Base-by-base conservation (phyloP, 23 tunicate genomes). In the Halocynthia aurantium region DNA sequence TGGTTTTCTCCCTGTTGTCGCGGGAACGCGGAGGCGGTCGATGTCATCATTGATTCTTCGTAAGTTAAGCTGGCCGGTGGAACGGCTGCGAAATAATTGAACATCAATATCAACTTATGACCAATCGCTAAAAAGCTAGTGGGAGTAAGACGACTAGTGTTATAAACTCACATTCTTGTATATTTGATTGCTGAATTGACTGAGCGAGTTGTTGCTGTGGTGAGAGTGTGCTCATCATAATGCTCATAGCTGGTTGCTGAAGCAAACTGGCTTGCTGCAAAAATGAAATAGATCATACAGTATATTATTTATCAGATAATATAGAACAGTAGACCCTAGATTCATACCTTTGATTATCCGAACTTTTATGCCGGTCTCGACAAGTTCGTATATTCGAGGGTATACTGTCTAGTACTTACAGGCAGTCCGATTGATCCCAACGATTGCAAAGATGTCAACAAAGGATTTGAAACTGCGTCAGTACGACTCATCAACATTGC, bases 391-490 rank as follows among this genome's bases (percentile, higher is more conserved):
- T 31, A 31, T 0, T 31, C 44, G 44, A 31, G 44, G 44, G 44
- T 31, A 31, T 31, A 31, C 44, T 31, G 44, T 31, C 44, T 31
- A 31, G 44, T 22, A 55, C 81, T 77, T 67, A 84, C 88, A 76
- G 81, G 74, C 67, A 84, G 53, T 8, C 63, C 82, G 13, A 77
- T 70, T 6, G 88, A 84, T 52, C 88, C 88, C 31, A 84, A 82
- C 51, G 82, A 77, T 44, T 77, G 70, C 20, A 84, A 67, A 10
- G 88, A 84, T 18, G 88, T 62, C 17, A 84, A 82, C 22, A 84
- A 58, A 5, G 88, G 88, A 77, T 84, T 84, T 60, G 69, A 82
- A 9, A 70, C 71, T 49, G 64, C 82, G 6, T 77, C 75, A 5
- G 50, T 52, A 6, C 69, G 51, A 12, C 70, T 57, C 57, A 84